Conservation (phyloP, 2,797 vertebrate species). For the Serranus cabrilla region DNA sequence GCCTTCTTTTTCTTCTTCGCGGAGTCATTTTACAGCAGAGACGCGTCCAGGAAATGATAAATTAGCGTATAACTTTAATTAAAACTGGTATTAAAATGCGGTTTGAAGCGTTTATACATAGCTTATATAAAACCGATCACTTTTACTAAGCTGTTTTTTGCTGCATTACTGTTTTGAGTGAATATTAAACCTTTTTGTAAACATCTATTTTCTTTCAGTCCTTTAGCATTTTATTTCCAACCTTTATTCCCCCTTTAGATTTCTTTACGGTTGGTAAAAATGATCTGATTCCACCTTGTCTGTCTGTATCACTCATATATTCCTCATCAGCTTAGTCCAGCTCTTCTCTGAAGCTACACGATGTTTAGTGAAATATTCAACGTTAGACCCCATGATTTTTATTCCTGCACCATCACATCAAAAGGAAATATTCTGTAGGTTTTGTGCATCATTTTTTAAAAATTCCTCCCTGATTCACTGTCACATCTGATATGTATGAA, state of each 20-base stretch:
- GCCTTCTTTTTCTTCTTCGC: conserved; percentile 9
- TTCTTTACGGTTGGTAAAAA: background rate
- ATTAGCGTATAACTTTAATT: background rate
- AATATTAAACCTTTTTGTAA: too few relatives aligned
- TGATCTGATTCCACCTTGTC: background rate
- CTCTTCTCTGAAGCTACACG: background rate
- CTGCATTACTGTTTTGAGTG: too few relatives aligned
- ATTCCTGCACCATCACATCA: background rate
- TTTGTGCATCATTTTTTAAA: background rate
- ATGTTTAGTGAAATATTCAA: background rate
- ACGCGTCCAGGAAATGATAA: too few relatives aligned
- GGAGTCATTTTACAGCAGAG: background rate
- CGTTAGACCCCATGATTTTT: background rate
- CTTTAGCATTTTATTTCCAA: background rate
- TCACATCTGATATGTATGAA: background rate
- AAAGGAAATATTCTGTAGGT: background rate
- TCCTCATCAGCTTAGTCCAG: background rate
- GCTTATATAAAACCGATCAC: too few relatives aligned
- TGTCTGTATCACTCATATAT: background rate
- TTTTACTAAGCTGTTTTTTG: too few relatives aligned
- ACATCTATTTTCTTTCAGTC: background rate
- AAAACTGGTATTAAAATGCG: background rate
- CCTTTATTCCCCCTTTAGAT: background rate
- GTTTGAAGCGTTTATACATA: too few relatives aligned
- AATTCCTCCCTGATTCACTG: background rate